phyloP scores from a whole-genome alignment of 2,113 vertebrate species.

The Chionis minor region DNA sequence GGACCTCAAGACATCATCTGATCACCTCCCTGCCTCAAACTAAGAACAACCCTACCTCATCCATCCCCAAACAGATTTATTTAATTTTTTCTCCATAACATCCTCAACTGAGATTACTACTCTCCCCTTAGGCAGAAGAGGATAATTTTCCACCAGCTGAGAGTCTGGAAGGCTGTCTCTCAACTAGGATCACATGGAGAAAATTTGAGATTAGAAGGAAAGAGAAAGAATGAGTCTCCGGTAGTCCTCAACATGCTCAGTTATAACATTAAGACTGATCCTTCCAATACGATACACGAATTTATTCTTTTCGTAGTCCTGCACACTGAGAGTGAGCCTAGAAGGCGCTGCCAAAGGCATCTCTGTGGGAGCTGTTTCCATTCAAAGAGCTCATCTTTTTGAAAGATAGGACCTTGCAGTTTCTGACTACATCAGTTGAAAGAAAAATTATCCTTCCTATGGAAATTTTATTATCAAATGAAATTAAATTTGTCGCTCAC shows the following conservation, averaged over 20 bases:
- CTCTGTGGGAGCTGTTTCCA: neutral
- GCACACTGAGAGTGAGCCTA: fast-evolving
- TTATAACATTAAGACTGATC: neutral
- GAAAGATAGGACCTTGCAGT: fast-evolving
- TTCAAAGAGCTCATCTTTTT: neutral
- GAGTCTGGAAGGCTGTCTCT: neutral
- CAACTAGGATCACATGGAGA: neutral
- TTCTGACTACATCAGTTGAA: neutral
- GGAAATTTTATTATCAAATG: neutral
- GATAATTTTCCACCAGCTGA: neutral
- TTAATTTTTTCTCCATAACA: neutral
- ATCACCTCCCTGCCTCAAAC: neutral
- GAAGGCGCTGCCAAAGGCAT: neutral
- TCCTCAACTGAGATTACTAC: neutral
- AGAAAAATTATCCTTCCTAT: neutral
- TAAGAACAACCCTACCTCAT: neutral
- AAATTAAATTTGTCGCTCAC: neutral
- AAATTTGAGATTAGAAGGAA: neutral
- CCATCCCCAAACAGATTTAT: neutral
- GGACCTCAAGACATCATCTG: neutral
- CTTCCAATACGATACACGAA: fast-evolving
- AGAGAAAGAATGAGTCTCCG: neutral
- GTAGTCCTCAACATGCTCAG: neutral
- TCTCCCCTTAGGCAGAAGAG: neutral
- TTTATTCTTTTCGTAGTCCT: neutral